Evolutionary conservation across 2,113 vertebrate species (phyloP), one percentile per base, ranked within the genome.

Genomic region (Embiotoca jacksoni): DNA sequence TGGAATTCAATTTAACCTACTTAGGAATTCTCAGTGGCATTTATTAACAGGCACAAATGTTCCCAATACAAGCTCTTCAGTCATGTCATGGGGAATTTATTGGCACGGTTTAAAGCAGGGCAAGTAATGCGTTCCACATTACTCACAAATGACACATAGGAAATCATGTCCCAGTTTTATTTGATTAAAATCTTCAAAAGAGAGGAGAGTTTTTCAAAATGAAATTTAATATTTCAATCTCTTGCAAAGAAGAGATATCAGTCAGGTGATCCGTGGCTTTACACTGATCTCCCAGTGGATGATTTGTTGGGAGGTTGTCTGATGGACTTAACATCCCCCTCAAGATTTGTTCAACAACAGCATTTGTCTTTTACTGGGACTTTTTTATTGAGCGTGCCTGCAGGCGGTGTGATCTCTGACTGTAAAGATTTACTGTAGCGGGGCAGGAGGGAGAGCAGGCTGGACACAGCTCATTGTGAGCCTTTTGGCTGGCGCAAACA

Each of bases 371-470:
- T 76, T 60, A 78, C 59, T 14, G 58, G 35, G 53, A 74, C 62
- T 32, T 41, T 80, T 86, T 83, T 70, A 80, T 65, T 81, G 61
- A 70, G 62, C 50, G 37, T 49, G 74, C 76, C 84, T 84, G 70
- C 62, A 63, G 74, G 78, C 63, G 0, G 11, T 44, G 60, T 80
- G 81, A 85, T 84, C 70, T 63, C 64, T 82, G 86, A 63, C 75
- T 10, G 16, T 82, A 69, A 84, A 78, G 61, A 78, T 89, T 86
- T 86, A 85, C 49, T 71, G 65, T 11, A 49, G 59, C 13, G 16
- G 10, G 3, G 15, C 6, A 63, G 3, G 16, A 15, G 23, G 23
- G 33, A 32, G 11, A 47, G 35, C 35, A 53, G 33, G 30, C n/a
- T 35, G 58, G 31, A 49, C 44, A 74, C 33, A 14, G 66, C 57